These are phyloP conservation scores for Trissoscelio sp. DNA, from an alignment of 2,888 invertebrate genomes.

Conservation along the genomic window DNA sequence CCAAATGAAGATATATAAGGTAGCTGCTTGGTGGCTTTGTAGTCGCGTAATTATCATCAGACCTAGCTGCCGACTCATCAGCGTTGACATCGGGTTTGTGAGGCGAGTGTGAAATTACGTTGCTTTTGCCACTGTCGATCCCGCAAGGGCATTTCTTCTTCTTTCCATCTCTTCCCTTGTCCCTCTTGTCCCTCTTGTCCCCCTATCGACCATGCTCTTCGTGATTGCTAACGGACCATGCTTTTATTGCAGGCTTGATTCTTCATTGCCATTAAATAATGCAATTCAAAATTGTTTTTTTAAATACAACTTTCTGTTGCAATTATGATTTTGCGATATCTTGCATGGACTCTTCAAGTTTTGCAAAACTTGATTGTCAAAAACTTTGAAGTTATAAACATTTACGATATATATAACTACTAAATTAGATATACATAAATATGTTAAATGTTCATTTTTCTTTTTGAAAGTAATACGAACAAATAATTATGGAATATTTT, in stretches of 20 bases:
- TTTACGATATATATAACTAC: too few relatives aligned
- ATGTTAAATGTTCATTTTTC: too few relatives aligned
- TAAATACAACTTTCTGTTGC: not conserved
- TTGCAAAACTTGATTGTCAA: too few relatives aligned
- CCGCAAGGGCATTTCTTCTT: constrained; percentile 54
- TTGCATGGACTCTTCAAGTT: too few relatives aligned
- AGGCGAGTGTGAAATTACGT: constrained; percentile 59
- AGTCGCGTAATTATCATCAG: constrained; percentile 56
- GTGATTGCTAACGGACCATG: constrained; percentile 53
- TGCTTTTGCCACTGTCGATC: constrained; percentile 56
- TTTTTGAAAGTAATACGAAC: too few relatives aligned
- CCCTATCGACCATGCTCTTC: not conserved
- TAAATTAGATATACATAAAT: too few relatives aligned
- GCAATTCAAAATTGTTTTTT: too few relatives aligned
- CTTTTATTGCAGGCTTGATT: constrained; percentile 57
- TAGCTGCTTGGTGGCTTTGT: not conserved
- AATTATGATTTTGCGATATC: not conserved
- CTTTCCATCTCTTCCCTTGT: not conserved
- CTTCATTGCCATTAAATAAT: constrained; percentile 39
- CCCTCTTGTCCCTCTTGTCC: not conserved
- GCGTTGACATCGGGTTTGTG: constrained; percentile 58
- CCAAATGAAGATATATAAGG: constrained; percentile 64
- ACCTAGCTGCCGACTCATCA: constrained; percentile 51
- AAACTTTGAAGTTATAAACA: too few relatives aligned
- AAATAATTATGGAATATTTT: constrained; percentile 50